Evolutionary conservation across 2,113 vertebrate species (phyloP), one percentile per base, ranked within the genome.

Genomic region (Daboia siamensis): DNA sequence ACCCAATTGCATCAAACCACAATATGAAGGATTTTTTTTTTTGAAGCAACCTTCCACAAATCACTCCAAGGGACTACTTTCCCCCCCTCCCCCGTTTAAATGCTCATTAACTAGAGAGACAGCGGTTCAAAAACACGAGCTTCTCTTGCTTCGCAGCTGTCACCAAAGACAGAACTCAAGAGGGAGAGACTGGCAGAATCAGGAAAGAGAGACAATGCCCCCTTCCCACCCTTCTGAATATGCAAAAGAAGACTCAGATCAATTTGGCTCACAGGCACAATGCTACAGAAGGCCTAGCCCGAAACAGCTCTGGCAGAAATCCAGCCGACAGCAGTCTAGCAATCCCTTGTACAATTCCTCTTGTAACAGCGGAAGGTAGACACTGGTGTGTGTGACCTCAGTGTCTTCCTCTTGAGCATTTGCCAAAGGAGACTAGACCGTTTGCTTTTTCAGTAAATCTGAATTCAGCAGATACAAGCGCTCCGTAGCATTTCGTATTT

Each of bases 401-500:
- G 52, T 12, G 46, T 44, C 85, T 88, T 64, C 0, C 4, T 90
- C 24, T 92, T 86, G 93, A 91, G 95, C 90, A 48, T 24, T 20
- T 55, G 33, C 87, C 94, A 94, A 57, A 39, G 52, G 15, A 55
- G 12, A 86, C 23, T 84, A 24, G 90, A 89, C 85, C 88, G 52
- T 80, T 93, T 89, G 64, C 0, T 51, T 2, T 94, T 80, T 85
- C n/a, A 54, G 13, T 59, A 26, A 57, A 55, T 56, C 20, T 52
- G 54, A 12, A 9, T 91, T 92, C 92, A 91, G 33, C 39, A 93
- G 96, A 95, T 94, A 93, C 84, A 54, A 93, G 95, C 54, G 91
- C 0, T 4, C 15, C 89, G 89, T 90, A 90, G 90, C 93, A 90
- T 94, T 85, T 95, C 90, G 92, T 94, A 94, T 93, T 97, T 97